Base-by-base conservation (phyloP, 1,140 invertebrate species). In the Orius insidiosus region DNA sequence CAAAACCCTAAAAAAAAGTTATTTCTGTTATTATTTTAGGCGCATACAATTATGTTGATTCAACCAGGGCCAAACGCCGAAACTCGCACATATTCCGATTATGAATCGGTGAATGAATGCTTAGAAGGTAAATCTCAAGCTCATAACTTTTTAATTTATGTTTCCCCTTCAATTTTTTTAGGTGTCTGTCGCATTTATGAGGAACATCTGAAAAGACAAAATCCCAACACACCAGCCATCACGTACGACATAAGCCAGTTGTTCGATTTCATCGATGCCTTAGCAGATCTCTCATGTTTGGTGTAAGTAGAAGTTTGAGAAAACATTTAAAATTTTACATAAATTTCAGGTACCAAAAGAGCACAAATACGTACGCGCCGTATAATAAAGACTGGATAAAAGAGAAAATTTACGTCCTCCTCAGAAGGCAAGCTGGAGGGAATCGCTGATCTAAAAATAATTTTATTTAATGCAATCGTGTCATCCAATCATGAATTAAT, bases 311-410 rank as follows among this genome's bases (percentile, higher is more conserved):
- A 59, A 39, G 3, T 11, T 36, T 36, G 3, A 36, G n/a, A n/a
- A n/a, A n/a, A n/a, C n/a, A n/a, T n/a, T 15, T 15, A 11, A 5
- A 36, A 44, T 44, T 32, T 44, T 32, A 32, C 18, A 14, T 31
- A 33, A 44, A 52, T 56, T 58, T 49, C 57, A 65, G 68, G 34
- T 90, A 90, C 60, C 85, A 92, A 63, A 92, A 89, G 60, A 83
- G 80, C n/a, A 88, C 85, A 36, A 89, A 89, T 57, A 93, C 89
- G 0, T 98, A 98, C 63, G n/a, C 88, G 5, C 95, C 94, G 0
- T 96, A 96, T 61, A 95, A 95, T 60, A 98, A 97, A 65, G 90
- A 93, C 57, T 98, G 93, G 92, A 94, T n/a, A 24, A 98, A 98
- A 65, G 93, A 98, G 60, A 96, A 98, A 61, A 95, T 98, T 51